Percentiles rank a stretch among this genome's conserved stretches.
These are phyloP conservation scores for Acromyrmex echinatior DNA, from an alignment of 1,140 invertebrate genomes.

Conservation along the genomic window DNA sequence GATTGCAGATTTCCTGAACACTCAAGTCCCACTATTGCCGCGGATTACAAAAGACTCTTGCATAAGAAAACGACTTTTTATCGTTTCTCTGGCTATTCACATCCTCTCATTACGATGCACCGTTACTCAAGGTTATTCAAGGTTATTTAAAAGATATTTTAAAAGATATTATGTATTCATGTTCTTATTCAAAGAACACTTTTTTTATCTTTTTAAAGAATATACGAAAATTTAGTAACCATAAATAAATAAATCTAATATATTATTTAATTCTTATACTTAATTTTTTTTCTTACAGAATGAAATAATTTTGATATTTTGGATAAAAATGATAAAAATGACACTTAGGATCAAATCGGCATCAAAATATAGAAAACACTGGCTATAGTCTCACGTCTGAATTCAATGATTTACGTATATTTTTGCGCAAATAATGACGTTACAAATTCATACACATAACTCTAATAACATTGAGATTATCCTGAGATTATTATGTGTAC, in stretches of 20 bases:
- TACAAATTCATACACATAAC: neutral
- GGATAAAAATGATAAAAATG: neutral
- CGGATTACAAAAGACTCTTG: slow-evolving; percentile 15
- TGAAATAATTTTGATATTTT: neutral
- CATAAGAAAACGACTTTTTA: neutral
- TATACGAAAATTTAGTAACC: neutral
- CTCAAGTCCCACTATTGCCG: slow-evolving; percentile 2
- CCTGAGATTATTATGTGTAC: neutral
- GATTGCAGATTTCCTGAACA: slow-evolving; percentile 42
- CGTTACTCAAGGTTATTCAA: slow-evolving; percentile 23
- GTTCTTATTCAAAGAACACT: neutral
- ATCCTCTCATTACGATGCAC: neutral
- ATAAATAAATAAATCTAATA: neutral
- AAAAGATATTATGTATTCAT: neutral
- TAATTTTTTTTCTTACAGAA: neutral
- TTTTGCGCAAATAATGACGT: neutral
- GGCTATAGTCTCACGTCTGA: neutral
- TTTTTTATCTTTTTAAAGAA: neutral
- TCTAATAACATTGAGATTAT: neutral
- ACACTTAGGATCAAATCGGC: neutral
- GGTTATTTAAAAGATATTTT: neutral
- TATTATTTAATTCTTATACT: neutral
- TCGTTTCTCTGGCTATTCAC: neutral
- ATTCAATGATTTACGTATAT: neutral
- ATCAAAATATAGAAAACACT: neutral